Base-by-base conservation (phyloP, 1,140 invertebrate genomes). In the Diorhabda sublineata region DNA sequence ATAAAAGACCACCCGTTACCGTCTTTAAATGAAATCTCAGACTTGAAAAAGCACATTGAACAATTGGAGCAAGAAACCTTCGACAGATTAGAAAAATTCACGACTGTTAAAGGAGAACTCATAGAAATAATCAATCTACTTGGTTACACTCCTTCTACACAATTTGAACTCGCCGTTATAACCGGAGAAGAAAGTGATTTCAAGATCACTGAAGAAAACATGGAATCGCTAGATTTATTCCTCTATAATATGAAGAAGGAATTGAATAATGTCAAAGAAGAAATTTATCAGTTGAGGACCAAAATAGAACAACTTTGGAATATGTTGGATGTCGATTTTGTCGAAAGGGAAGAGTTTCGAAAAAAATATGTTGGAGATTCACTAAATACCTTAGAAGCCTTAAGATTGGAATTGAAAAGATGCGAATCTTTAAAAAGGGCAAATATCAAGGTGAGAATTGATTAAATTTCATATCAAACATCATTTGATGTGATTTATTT, bases 381-480 rank as follows among this genome's bases (percentile, higher is more conserved):
- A 45, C 73, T 82, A n/a, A 71, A 75, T 6, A 85, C 85, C 7
- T 80, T 87, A 64, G 80, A 83, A 72, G 82, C 84, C 9, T 81
- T 90, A 4, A 76, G 84, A 45, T 75, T 80, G 57, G 90, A 92
- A 81, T 61, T 92, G 41, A 80, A 84, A 45, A 81, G 85, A 9
- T 90, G 88, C 75, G 87, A 90, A 76, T 78, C 84, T 57, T 80
- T 88, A 6, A 87, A 90, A 57, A 80, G 82, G 6, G 84, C 89
- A 71, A 91, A 91, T 77, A 84, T 92, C 1, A 84, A 87, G 76
- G 75, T 78, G 68, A 61, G 4, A 26, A 26, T 26, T 26, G 26
- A 26, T 26, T 26, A 6, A 61, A 26, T 61, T 2, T 26, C 5
- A 8, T 61, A 7, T 61, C 59, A 7, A 7, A 26, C 26, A 26